phyloP scores from a whole-genome alignment of 2,113 vertebrate species.

The Scortum barcoo region DNA sequence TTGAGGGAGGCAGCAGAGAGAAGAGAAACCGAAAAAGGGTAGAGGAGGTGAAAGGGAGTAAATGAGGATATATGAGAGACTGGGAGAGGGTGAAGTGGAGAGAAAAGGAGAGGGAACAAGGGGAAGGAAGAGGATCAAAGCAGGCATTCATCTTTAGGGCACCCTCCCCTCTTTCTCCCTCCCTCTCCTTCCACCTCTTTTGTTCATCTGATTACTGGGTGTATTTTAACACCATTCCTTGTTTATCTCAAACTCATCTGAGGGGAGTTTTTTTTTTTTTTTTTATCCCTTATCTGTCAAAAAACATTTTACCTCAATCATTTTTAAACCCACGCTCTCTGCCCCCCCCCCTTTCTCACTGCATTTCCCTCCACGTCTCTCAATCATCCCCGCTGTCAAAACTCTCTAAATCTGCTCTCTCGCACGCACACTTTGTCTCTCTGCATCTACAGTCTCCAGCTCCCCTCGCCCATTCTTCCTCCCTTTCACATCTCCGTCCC shows the following conservation, averaged over 20 bases:
- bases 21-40: conserved; percentile 30
- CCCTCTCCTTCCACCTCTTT: conserved; percentile 15
- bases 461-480: not conserved
- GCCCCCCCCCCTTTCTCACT: not conserved
- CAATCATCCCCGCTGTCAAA: conserved; percentile 40
- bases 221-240: conserved; percentile 33
- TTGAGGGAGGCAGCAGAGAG: conserved; percentile 16
- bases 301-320: conserved; percentile 39
- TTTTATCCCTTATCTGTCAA: conserved; percentile 23
- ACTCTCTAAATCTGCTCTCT: not conserved
- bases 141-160: conserved; percentile 49
- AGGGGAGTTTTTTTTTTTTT: not conserved
- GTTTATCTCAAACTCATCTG: conserved; percentile 41
- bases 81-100: conserved; percentile 44
- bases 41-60: conserved; percentile 39
- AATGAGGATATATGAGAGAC: conserved; percentile 51
- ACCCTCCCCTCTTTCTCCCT: not conserved
- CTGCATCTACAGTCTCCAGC: conserved; percentile 12
- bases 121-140: conserved; percentile 55
- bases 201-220: conserved; percentile 37
- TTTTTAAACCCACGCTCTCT: conserved; percentile 25
- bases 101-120: conserved; percentile 33
- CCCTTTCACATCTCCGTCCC: not conserved
- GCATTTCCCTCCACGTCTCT: conserved; percentile 42
- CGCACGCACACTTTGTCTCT: not conserved